Base-by-base conservation (phyloP, 2,113 vertebrate species). In the Tiliqua scincoides region DNA sequence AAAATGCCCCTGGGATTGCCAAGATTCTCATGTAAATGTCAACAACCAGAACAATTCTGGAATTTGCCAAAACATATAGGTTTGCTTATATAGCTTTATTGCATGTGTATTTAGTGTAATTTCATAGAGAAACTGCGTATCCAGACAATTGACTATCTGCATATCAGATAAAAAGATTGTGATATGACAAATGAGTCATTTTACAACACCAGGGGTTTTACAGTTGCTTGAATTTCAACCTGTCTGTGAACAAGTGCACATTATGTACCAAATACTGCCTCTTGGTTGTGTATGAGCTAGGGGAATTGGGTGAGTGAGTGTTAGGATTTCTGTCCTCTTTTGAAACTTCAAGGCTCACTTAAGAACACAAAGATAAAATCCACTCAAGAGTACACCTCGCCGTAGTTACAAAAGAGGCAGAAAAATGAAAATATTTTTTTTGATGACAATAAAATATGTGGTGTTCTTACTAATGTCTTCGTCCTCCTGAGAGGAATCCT, bases 401-500 rank as follows among this genome's bases (percentile, higher is more conserved):
- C 61, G 37, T 59, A n/a, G 20, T 32, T 63, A 59, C 30, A 68
- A 23, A 65, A 54, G 57, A 73, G 23, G 3, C 9, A 72, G 37
- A 93, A 57, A 89, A 92, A 93, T 70, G 85, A 75, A 84, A 86
- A 70, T 0, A 20, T 78, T 48, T 48, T 80, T 91, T 80, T 88
- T 88, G 83, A 62, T 40, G 27, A 75, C n/a, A 87, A 6, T 43
- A 87, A 84, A 73, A 86, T 48, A 71, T 71, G 32, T 37, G 77
- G 52, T 89, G 96, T 96, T 91, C 96, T 97, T 98, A 92, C 98
- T 98, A 86, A 98, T 97, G 87, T 99, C 98, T 93, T 98, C 98
- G 78, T 99, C 98, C 92, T 98, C 98, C 92, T 99, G 96, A 93
- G 97, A 95, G 74, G 97, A 96, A 93, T 99, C 98, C 95, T 99